Evolutionary conservation across 2,113 vertebrate genomes (phyloP).

Genomic region (Philantomba maxwellii): DNA sequence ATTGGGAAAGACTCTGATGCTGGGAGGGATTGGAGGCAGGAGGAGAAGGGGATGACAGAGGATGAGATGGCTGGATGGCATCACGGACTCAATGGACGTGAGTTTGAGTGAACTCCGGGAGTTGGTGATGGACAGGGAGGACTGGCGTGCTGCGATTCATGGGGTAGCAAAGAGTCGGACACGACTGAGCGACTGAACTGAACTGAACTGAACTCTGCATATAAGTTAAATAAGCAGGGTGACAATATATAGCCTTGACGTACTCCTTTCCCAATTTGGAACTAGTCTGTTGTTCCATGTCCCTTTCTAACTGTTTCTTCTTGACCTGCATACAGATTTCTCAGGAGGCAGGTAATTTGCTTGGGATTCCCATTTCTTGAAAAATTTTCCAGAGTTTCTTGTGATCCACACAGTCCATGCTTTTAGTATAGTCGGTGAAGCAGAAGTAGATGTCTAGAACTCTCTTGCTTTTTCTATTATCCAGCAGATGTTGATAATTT

Average conservation of each 20-base stretch:
- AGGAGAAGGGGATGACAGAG: too few species aligned
- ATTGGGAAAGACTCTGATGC: too few species aligned
- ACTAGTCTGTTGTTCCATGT: not conserved
- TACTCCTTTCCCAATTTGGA: not conserved
- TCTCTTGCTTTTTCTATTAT: not conserved
- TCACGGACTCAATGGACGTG: too few species aligned
- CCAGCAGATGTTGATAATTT: not conserved
- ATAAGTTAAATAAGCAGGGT: not conserved
- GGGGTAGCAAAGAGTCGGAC: too few species aligned
- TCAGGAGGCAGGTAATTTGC: not conserved
- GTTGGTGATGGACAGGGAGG: too few species aligned
- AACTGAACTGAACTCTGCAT: not conserved
- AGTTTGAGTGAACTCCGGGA: too few species aligned
- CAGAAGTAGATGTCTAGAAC: not conserved
- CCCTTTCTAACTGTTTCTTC: not conserved
- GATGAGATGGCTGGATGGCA: too few species aligned
- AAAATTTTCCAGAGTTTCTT: not conserved
- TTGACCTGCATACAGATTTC: not conserved
- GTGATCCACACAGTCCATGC: not conserved
- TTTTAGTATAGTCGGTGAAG: not conserved
- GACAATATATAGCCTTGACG: not conserved
- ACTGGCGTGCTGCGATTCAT: too few species aligned
- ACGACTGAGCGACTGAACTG: too few species aligned
- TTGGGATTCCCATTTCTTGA: not conserved
- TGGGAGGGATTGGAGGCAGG: too few species aligned